These are phyloP conservation scores for Trachelus troglodyta DNA, from an alignment of 2,888 invertebrate species.

Conservation along the genomic window DNA sequence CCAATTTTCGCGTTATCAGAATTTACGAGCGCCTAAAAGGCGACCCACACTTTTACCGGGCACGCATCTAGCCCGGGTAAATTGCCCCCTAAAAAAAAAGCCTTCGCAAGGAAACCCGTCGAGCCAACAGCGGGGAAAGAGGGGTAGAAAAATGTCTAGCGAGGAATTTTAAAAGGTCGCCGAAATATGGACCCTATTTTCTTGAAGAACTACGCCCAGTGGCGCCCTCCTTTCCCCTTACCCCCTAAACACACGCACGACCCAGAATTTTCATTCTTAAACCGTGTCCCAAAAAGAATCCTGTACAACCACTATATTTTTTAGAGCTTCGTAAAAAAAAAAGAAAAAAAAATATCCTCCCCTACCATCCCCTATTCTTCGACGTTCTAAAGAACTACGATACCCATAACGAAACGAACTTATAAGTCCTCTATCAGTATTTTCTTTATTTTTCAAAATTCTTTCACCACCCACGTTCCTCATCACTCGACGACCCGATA, in stretches of 20 bases:
- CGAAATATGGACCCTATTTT: slow-evolving; percentile 12
- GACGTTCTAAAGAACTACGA: not conserved
- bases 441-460: not conserved
- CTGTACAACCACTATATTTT: slow-evolving; percentile 7
- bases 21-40: slow-evolving; percentile 60
- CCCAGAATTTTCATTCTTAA: slow-evolving; percentile 25
- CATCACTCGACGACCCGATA: too few species aligned
- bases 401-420: not conserved
- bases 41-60: slow-evolving; percentile 25
- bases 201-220: not conserved
- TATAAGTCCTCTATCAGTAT: not conserved
- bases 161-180: slow-evolving; percentile 15
- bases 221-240: not conserved
- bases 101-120: not conserved
- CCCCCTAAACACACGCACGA: not conserved
- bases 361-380: not conserved
- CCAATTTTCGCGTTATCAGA: slow-evolving; percentile 60
- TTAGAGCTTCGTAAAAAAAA: not conserved
- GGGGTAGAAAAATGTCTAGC: not conserved
- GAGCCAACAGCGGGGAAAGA: not conserved
- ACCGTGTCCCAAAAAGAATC: slow-evolving; percentile 17
- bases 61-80: slow-evolving; percentile 24
- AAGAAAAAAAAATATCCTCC: slow-evolving; percentile 3
- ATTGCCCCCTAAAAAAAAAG: slow-evolving; percentile 22
- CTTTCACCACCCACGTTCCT: too few species aligned